phyloP scores from a whole-genome alignment of 1,140 invertebrate genomes.

The Sitodiplosis mosellana region DNA sequence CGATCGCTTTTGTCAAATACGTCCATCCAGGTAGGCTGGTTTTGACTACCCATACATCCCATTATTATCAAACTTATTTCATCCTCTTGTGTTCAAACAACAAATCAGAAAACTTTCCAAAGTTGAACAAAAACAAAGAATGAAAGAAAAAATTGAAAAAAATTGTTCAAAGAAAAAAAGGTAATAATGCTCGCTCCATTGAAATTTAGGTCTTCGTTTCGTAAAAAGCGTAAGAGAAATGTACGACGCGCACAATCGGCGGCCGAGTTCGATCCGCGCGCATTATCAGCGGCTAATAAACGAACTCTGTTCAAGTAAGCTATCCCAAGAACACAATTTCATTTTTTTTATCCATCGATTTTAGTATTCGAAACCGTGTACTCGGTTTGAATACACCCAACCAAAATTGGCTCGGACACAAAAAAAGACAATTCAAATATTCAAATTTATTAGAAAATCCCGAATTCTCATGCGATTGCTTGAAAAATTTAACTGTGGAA shows the following conservation, averaged over 20 bases:
- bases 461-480: background rate
- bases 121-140: no score
- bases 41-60: background rate
- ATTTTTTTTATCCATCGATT: background rate
- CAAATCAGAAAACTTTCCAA: no score
- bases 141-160: no score
- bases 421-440: background rate
- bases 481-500: background rate
- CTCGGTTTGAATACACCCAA: no score
- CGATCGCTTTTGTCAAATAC: conserved; percentile 51
- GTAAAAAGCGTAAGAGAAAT: conserved; percentile 31
- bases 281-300: conserved; percentile 40
- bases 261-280: conserved; percentile 46
- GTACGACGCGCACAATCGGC: conserved; percentile 49
- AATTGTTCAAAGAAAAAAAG: no score
- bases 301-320: conserved; percentile 21
- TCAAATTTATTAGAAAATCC: background rate
- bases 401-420: no score
- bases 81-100: no score
- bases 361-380: no score
- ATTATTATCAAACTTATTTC: background rate
- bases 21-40: conserved; percentile 33
- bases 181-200: no score
- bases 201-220: conserved; percentile 22
- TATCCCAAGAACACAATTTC: no score